Evolutionary conservation across 2,797 vertebrate genomes (phyloP).

Genomic region (Peromyscus aztecus): DNA sequence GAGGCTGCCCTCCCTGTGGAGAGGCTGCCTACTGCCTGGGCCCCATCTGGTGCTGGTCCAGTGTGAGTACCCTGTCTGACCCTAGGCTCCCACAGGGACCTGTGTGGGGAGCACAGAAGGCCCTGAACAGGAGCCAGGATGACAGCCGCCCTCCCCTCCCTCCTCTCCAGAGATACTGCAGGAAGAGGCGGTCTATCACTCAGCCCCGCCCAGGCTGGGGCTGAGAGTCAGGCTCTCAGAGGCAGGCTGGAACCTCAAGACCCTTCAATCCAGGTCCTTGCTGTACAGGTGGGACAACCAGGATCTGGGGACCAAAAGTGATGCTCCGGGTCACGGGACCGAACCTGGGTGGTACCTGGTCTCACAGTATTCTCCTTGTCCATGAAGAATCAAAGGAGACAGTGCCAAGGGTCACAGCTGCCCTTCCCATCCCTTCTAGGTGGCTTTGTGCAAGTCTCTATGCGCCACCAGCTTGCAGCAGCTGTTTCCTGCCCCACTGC

Average conservation of each 20-base stretch:
- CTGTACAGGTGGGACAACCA: background rate
- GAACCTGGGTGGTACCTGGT: background rate
- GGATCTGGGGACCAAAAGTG: background rate
- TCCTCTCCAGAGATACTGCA: background rate
- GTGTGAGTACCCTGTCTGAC: constrained; percentile 32
- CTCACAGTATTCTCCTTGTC: too few species aligned
- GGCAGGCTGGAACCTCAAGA: background rate
- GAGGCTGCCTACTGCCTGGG: constrained; percentile 35
- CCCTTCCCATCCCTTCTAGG: background rate
- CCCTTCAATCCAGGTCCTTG: background rate
- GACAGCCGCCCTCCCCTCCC: background rate
- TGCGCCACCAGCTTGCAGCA: background rate
- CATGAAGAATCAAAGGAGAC: background rate
- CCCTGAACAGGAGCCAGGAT: background rate
- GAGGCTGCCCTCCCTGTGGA: background rate
- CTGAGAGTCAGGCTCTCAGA: background rate
- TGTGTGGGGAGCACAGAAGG: background rate
- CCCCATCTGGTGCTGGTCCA: constrained; percentile 66
- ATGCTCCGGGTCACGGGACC: background rate
- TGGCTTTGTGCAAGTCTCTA: background rate
- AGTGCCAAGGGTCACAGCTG: background rate
- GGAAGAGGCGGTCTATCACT: background rate
- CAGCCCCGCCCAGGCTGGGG: background rate
- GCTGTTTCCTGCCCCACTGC: background rate
- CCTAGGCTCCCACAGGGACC: constrained; percentile 40